Evolutionary conservation across 2,797 vertebrate species (phyloP).

Genomic region (Takifugu rubripes): DNA sequence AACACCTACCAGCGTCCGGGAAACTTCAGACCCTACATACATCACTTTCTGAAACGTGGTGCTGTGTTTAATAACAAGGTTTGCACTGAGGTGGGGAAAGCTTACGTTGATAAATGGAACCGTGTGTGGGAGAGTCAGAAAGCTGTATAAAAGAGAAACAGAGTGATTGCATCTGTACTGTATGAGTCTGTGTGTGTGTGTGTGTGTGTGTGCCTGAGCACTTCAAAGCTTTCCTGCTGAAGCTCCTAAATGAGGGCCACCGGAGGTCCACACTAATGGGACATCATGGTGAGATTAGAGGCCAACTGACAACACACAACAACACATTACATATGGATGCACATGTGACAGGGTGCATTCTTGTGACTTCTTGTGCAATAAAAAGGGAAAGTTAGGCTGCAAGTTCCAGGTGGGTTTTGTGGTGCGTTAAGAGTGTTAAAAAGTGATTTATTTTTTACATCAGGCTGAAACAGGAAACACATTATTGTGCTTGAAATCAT

Average conservation of each 20-base stretch:
- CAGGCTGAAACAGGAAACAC: too few species aligned
- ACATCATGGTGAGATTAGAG: constrained; percentile 81
- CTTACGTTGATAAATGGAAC: constrained; percentile 59
- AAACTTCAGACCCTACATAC: constrained; percentile 10
- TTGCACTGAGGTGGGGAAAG: constrained; percentile 54
- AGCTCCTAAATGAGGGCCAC: constrained; percentile 80
- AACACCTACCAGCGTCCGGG: not conserved
- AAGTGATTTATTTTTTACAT: too few species aligned
- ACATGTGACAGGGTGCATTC: constrained; percentile 31
- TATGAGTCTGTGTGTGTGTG: constrained; percentile 16
- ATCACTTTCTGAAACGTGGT: constrained; percentile 16
- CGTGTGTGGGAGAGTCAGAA: constrained; percentile 51
- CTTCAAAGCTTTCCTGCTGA: constrained; percentile 81
- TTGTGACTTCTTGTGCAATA: constrained; percentile 32
- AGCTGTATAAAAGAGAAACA: constrained; percentile 48
- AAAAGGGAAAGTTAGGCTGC: constrained; percentile 44
- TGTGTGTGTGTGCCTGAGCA: constrained; percentile 42
- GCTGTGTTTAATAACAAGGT: constrained; percentile 30
- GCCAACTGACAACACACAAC: constrained; percentile 59
- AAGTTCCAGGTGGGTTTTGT: not conserved
- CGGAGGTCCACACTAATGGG: constrained; percentile 81
- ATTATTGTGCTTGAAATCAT: too few species aligned
- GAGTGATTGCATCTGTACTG: constrained; percentile 63
- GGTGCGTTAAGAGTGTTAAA: too few species aligned
- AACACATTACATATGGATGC: constrained; percentile 36